A percentile compares a stretch with the other conserved stretches of the same genome.
Evolutionary conservation across 1,140 invertebrate species (phyloP).

Genomic region (Lepeophtheirus salmonis): DNA sequence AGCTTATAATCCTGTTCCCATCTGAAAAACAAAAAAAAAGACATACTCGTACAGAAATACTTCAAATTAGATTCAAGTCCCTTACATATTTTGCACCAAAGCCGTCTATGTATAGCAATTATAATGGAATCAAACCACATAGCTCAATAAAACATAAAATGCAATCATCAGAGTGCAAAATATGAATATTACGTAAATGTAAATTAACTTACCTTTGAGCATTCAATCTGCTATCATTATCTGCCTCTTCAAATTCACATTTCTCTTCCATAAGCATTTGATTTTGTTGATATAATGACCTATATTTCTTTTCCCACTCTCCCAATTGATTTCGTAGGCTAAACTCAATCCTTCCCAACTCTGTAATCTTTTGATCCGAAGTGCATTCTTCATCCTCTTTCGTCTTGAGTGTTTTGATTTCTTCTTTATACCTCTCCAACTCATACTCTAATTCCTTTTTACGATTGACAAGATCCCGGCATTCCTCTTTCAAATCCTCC

Average conservation of each 20-base stretch:
- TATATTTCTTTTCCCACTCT: constrained; percentile 17
- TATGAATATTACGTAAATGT: too few relatives aligned
- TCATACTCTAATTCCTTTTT: constrained; percentile 13
- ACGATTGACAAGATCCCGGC: background rate
- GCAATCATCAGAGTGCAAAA: too few relatives aligned
- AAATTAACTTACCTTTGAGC: constrained; percentile 8
- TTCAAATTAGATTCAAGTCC: too few relatives aligned
- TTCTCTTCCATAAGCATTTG: constrained; percentile 9
- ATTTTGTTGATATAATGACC: background rate
- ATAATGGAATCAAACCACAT: too few relatives aligned
- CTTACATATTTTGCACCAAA: too few relatives aligned
- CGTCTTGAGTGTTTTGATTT: constrained; percentile 3
- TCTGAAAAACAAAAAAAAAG: constrained; percentile 6
- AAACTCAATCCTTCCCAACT: constrained; percentile 3
- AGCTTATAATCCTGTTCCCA: constrained; percentile 3
- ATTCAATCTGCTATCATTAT: constrained; percentile 14
- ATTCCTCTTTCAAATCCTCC: constrained; percentile 4
- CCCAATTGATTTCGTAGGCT: constrained; percentile 11
- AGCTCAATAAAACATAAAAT: too few relatives aligned
- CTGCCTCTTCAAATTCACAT: constrained; percentile 14
- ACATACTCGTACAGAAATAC: too few relatives aligned
- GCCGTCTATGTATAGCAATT: too few relatives aligned
- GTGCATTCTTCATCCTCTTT: background rate
- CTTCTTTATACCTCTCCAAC: constrained; percentile 7
- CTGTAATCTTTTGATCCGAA: constrained; percentile 7